These are phyloP conservation scores for Tricholaema leucomelas DNA, from an alignment of 2,113 vertebrate species.

Conservation along the genomic window DNA sequence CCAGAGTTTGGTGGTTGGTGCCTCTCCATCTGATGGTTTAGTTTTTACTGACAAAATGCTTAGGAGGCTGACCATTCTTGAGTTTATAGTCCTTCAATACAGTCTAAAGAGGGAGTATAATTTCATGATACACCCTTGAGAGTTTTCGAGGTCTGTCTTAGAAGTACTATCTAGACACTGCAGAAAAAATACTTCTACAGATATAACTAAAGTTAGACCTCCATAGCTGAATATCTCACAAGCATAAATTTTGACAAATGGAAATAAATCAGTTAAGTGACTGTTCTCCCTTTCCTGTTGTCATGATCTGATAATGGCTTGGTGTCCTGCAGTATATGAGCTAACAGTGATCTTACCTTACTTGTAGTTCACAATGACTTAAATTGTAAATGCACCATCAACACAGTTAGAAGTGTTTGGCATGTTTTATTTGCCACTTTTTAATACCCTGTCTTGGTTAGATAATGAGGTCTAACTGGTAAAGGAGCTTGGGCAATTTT, in stretches of 20 bases:
- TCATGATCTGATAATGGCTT: not conserved
- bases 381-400: not conserved
- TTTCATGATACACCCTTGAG: not conserved
- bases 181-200: not conserved
- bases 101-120: not conserved
- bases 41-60: not conserved
- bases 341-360: not conserved
- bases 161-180: not conserved
- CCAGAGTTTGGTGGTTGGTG: not conserved
- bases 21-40: not conserved
- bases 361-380: not conserved
- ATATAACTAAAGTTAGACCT: not conserved
- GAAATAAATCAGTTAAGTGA: not conserved
- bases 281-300: not conserved
- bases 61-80: not conserved
- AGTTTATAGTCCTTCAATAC: not conserved
- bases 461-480: not conserved
- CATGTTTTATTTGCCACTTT: not conserved
- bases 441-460: not conserved
- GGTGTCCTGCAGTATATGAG: not conserved
- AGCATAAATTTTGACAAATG: not conserved
- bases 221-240: not conserved
- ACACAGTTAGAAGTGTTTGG: not conserved
- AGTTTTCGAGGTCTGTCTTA: not conserved
- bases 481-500: not conserved